Evolutionary conservation across 2,888 invertebrate genomes (phyloP), one percentile per base, ranked within the genome.

Genomic region (Ecliptopera silaceata): DNA sequence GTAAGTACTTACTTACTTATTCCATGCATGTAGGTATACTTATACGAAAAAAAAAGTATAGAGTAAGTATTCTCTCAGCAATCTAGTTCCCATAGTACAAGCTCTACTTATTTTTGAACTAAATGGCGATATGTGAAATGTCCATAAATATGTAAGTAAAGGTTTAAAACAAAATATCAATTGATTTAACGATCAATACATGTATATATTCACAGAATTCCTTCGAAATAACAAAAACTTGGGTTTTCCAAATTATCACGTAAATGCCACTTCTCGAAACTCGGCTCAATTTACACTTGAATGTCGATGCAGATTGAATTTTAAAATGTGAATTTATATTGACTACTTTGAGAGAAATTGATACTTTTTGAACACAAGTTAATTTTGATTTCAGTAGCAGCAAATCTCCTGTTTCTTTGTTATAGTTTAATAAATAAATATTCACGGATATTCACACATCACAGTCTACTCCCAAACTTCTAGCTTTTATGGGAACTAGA

Each of bases 241-340:
- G 26, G 42, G 3, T 47, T 47, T 57, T 51, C 39, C 34, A 50
- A 46, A 56, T 50, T 46, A 57, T 44, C 38, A 57, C 51, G 29
- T 42, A 47, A 54, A 56, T 22, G 15, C 34, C 47, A 45, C 31
- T 48, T 54, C 54, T 50, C 13, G 47, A 49, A 58, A 48, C 52
- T 43, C 15, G 3, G 34, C 34, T 43, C 50, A 18, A 26, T 50
- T 54, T 44, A 50, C 47, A 48, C 38, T 43, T 52, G 15, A 44
- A 31, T 22, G 45, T 47, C 36, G 48, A 42, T 36, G 43, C 43
- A 38, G 46, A 49, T 43, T 43, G 48, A 53, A 52, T 47, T 45
- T 58, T 45, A 31, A 49, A 49, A 44, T 44, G 18, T 49, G 53
- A 58, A 53, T 58, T 41, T 53, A 58, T 49, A 58, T 58, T 53